Evolutionary conservation across 2,888 invertebrate species (phyloP).

Genomic region (Argyresthia goedartella): DNA sequence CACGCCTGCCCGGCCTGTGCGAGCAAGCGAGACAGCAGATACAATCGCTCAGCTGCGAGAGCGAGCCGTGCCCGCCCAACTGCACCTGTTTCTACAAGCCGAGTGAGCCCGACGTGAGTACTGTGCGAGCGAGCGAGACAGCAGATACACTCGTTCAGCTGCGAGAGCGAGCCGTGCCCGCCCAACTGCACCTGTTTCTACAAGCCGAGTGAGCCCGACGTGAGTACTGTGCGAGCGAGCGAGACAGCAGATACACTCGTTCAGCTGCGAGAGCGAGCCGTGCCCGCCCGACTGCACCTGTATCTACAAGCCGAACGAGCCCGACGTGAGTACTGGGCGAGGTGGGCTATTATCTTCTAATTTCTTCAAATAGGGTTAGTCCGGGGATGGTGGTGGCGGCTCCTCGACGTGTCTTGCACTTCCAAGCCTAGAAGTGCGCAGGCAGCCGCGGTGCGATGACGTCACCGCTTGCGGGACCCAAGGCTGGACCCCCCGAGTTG

Average conservation of each 20-base stretch:
- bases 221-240: background rate
- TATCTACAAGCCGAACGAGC: background rate
- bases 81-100: background rate
- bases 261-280: background rate
- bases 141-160: too few species aligned
- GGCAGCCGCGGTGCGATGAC: too few species aligned
- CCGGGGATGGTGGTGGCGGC: too few species aligned
- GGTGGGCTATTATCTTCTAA: too few species aligned
- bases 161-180: background rate
- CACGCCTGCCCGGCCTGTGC: slow-evolving; percentile 10
- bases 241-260: too few species aligned
- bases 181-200: background rate
- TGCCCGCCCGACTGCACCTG: background rate
- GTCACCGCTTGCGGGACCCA: too few species aligned
- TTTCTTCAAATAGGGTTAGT: too few species aligned
- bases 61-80: background rate
- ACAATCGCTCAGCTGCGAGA: background rate
- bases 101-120: background rate
- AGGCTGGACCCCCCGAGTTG: too few species aligned
- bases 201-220: background rate
- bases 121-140: background rate
- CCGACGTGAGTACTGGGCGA: background rate
- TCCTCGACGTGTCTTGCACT: too few species aligned
- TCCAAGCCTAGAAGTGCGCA: too few species aligned
- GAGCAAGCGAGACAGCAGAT: too few species aligned